Conservation (phyloP, 2,888 invertebrate genomes). For the Nezara viridula region DNA sequence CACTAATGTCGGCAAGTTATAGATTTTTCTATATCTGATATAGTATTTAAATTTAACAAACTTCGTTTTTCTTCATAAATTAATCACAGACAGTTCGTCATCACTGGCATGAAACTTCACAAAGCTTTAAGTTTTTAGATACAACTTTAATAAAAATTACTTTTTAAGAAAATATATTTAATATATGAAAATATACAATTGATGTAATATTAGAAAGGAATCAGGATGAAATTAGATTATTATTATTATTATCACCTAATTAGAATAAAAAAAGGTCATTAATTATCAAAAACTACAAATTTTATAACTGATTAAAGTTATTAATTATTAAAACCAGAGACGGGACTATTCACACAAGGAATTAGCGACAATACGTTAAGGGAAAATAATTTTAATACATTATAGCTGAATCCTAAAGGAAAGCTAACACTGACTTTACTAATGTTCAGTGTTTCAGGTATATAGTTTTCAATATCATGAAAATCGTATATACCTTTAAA, state of each 20-base stretch:
- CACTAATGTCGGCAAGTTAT: not conserved
- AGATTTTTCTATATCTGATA: not conserved
- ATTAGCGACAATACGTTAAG: not conserved
- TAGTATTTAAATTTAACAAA: not conserved
- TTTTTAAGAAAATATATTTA: slow-evolving; percentile 35
- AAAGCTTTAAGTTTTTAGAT: not conserved
- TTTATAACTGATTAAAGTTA: not conserved
- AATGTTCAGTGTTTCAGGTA: slow-evolving; percentile 32
- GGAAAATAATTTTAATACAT: not conserved
- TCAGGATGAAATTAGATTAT: too few relatives aligned
- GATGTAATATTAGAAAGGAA: not conserved
- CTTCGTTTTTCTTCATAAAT: not conserved
- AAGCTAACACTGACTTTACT: slow-evolving; percentile 49
- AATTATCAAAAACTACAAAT: not conserved
- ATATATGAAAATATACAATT: not conserved
- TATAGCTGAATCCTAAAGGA: slow-evolving; percentile 37
- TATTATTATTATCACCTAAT: too few relatives aligned
- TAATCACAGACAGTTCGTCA: not conserved
- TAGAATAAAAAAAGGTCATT: not conserved
- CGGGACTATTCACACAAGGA: not conserved
- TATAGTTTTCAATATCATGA: slow-evolving; percentile 40
- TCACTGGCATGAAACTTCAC: not conserved
- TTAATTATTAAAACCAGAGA: not conserved
- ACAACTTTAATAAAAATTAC: not conserved
- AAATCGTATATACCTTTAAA: slow-evolving; percentile 59